Conservation (phyloP, 2,888 invertebrate genomes). For the Anthrax anthrax region DNA sequence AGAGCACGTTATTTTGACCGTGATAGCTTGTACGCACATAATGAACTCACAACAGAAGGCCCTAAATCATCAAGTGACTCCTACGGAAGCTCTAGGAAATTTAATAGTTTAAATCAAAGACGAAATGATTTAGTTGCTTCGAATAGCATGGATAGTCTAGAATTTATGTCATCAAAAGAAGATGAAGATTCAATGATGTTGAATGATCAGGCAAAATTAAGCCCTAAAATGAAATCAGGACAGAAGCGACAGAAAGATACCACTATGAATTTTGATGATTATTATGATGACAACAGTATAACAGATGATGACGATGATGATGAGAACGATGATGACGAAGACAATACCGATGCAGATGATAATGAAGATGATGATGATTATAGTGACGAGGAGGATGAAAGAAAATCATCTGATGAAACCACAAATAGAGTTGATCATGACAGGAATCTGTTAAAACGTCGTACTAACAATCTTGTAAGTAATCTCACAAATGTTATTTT, state of each 20-base stretch:
- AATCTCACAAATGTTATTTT: too few relatives aligned
- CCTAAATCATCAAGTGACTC: background rate
- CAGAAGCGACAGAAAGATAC: conserved; percentile 1
- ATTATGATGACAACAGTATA: conserved; percentile 1
- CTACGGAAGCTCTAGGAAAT: background rate
- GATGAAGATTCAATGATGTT: background rate
- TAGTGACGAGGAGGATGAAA: conserved; percentile 23
- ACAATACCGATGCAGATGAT: conserved; percentile 13
- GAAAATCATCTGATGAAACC: conserved; percentile 26
- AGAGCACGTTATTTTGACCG: conserved; percentile 27
- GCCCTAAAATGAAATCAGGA: background rate
- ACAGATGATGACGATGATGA: conserved; percentile 15
- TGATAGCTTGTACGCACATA: conserved; percentile 19
- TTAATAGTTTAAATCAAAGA: background rate
- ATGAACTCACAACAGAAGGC: conserved; percentile 6
- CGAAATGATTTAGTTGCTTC: background rate
- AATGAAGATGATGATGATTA: conserved; percentile 18
- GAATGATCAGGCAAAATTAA: background rate
- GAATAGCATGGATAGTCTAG: background rate
- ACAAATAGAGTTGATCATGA: conserved; percentile 33
- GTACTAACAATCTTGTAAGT: conserved; percentile 8
- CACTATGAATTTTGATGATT: conserved; percentile 1
- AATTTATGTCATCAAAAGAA: background rate
- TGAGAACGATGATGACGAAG: conserved; percentile 16
- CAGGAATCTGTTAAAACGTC: conserved; percentile 22